These are phyloP conservation scores for Tetramorium alpestre DNA, from an alignment of 1,140 invertebrate species.

Conservation along the genomic window DNA sequence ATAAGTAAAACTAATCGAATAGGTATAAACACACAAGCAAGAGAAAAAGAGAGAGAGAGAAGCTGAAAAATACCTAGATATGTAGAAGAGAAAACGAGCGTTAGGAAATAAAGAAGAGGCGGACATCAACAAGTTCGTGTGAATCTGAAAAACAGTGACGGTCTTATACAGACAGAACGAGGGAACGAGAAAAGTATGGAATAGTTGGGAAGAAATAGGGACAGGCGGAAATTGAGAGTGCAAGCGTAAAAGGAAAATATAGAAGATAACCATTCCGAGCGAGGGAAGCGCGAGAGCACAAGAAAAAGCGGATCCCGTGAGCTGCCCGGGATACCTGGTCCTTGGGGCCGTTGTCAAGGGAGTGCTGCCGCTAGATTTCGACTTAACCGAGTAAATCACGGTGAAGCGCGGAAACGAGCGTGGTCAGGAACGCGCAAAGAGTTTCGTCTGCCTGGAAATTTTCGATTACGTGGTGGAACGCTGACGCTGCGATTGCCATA, in stretches of 20 bases:
- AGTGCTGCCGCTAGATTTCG: conserved; percentile 45
- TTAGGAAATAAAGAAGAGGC: conserved; percentile 23
- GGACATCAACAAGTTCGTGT: conserved; percentile 20
- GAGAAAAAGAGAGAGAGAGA: conserved; percentile 34
- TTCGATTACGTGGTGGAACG: conserved; percentile 37
- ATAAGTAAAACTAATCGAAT: conserved; percentile 65
- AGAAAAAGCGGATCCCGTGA: conserved; percentile 48
- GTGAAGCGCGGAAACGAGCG: conserved; percentile 43
- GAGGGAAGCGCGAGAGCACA: conserved; percentile 21
- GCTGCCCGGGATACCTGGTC: conserved; percentile 45
- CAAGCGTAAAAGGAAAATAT: conserved; percentile 58
- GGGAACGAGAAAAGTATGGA: conserved; percentile 12
- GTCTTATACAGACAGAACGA: not conserved
- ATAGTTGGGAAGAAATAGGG: conserved; percentile 10
- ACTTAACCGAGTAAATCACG: conserved; percentile 60
- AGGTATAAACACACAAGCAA: conserved; percentile 46
- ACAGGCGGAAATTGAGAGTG: conserved; percentile 61
- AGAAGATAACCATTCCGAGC: conserved; percentile 56
- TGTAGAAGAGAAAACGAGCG: conserved; percentile 1
- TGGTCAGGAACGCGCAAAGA: conserved; percentile 31
- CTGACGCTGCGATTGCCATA: conserved; percentile 19
- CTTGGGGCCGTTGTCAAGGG: conserved; percentile 55
- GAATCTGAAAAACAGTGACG: conserved; percentile 42
- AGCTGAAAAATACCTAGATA: not conserved
- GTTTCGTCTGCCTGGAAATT: conserved; percentile 56